Percentiles rank a stretch among this genome's conserved stretches.
Evolutionary conservation across 2,888 invertebrate species (phyloP).

Genomic region (Iselma pallidipennis): DNA sequence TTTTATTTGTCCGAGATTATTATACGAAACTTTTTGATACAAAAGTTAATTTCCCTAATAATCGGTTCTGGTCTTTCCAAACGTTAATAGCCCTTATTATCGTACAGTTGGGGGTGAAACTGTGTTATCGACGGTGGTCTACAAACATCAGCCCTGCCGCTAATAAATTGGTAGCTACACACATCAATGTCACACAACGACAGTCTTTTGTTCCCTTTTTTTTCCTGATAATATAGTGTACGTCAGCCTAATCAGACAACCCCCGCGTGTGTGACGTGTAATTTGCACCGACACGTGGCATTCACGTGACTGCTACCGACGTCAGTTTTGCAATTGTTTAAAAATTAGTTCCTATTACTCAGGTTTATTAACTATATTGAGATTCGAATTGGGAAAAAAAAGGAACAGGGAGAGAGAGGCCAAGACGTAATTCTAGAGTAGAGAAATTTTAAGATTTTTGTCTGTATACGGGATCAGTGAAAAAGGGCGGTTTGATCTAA

Average conservation of each 20-base stretch:
- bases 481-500: slow-evolving; percentile 25
- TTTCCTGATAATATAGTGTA: slow-evolving; percentile 33
- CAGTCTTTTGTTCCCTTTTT: slow-evolving; percentile 39
- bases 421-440: neutral
- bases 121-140: slow-evolving; percentile 43
- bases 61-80: slow-evolving; percentile 37
- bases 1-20: neutral
- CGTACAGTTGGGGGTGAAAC: slow-evolving; percentile 33
- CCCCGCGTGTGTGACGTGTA: slow-evolving; percentile 47
- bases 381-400: neutral
- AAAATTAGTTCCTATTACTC: slow-evolving; percentile 9
- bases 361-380: neutral
- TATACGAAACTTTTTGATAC: slow-evolving; percentile 24
- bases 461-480: slow-evolving; percentile 8
- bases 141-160: slow-evolving; percentile 40
- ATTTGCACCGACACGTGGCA: slow-evolving; percentile 53
- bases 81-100: slow-evolving; percentile 51
- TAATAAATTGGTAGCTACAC: slow-evolving; percentile 57
- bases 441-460: neutral
- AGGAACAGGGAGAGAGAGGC: too few relatives aligned
- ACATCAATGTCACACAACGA: slow-evolving; percentile 56
- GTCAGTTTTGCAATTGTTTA: slow-evolving; percentile 25
- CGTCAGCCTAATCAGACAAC: slow-evolving; percentile 46
- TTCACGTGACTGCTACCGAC: slow-evolving; percentile 49
- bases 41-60: slow-evolving; percentile 45